Evolutionary conservation across 2,113 vertebrate genomes (phyloP).

Genomic region (Geococcyx californianus): DNA sequence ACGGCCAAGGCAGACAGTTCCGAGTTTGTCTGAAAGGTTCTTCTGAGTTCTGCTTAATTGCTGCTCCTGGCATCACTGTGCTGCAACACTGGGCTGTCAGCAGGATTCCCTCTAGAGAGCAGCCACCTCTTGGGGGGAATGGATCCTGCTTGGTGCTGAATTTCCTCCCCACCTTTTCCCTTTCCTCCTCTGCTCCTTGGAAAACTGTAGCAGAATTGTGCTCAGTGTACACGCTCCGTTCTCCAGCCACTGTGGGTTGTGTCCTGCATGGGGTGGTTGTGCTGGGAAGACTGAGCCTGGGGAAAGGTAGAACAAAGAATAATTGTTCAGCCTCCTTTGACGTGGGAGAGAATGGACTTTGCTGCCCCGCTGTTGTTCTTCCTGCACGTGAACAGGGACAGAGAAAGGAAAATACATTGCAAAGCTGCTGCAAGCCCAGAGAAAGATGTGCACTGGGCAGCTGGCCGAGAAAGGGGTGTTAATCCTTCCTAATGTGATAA

Average conservation of each 20-base stretch:
- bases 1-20: neutral
- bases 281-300: neutral
- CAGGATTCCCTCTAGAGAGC: neutral
- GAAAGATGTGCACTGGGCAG: neutral
- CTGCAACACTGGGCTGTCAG: neutral
- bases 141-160: neutral
- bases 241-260: neutral
- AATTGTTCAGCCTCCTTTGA: neutral
- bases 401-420: neutral
- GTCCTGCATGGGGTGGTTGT: neutral
- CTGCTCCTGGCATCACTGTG: neutral
- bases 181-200: neutral
- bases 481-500: constrained; percentile 18
- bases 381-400: neutral
- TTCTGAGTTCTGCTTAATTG: neutral
- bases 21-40: neutral
- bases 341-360: neutral
- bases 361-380: neutral
- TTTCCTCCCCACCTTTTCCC: neutral
- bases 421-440: neutral
- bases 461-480: neutral
- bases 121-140: neutral
- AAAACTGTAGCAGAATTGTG: neutral
- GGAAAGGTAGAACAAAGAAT: neutral
- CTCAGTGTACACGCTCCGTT: rapidly evolving